Evolutionary conservation across 1,140 invertebrate genomes (phyloP), one percentile per base, ranked within the genome.

Genomic region (Bombus picipes): DNA sequence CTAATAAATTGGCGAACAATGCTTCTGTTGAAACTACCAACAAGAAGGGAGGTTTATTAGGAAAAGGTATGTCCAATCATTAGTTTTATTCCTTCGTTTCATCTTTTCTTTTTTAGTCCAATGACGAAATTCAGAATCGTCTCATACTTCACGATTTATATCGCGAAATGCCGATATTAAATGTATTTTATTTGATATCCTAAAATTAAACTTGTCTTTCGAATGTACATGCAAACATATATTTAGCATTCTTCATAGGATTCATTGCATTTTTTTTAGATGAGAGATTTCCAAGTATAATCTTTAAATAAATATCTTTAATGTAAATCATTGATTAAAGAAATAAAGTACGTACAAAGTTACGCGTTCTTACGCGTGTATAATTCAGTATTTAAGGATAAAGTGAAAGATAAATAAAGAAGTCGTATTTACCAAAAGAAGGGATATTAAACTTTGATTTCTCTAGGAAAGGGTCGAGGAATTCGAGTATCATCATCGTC

Each of bases 1-100:
- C 87, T 62, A 94, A 88, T 76, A 95, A 93, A 87, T 87, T 87
- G 82, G 76, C 47, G 10, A 92, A 91, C 71, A 93, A 91, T 70
- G 53, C 89, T 10, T 93, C 90, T 6, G 80, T 92, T 0, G 94
- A 95, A 65, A 93, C 87, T 10, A 89, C 91, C 2, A 91, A 80
- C 10, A 85, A 92, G 91, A 57, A 78, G 59, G 88, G 91, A 71
- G 92, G 93, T 59, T 70, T 95, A 66, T 79, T 94, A 70, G 93
- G 94, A 34, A 95, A 95, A 95, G 94, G 94, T 68, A 57, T 13
- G 3, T 65, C 70, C 3, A 28, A 1, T 5, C 22, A 71, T 28
- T 59, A 39, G 32, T 37, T 57, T 25, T 75, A 57, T 37, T 75
- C 32, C 3, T 25, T 47, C 18, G 10, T 53, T 13, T 72, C 4